Percentiles rank a stretch among this genome's conserved stretches.
Evolutionary conservation across 2,797 vertebrate genomes (phyloP).

Genomic region (Smutsia gigantea): DNA sequence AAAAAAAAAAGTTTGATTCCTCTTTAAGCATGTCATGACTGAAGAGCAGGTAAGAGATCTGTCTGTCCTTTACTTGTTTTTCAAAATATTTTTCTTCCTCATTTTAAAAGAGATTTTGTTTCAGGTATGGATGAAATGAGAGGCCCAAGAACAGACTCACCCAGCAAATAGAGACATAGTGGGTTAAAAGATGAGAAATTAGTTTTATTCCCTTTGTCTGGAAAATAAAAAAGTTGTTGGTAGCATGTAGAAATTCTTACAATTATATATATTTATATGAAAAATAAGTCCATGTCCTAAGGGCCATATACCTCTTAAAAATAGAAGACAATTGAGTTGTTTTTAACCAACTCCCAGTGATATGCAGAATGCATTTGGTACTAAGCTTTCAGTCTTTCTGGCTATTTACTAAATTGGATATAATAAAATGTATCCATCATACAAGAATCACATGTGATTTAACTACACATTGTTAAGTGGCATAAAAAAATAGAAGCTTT

Average conservation of each 20-base stretch:
- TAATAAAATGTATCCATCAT: constrained; percentile 64
- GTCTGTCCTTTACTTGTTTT: not conserved
- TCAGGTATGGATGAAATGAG: constrained; percentile 16
- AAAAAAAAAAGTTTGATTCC: not conserved
- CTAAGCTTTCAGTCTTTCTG: constrained; percentile 38
- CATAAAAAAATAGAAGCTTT: constrained; percentile 65
- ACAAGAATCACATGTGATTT: constrained; percentile 52
- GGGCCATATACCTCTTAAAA: not conserved
- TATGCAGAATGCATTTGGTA: not conserved
- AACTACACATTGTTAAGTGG: constrained; percentile 54
- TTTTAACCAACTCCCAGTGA: not conserved
- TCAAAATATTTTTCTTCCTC: not conserved
- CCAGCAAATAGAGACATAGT: not conserved
- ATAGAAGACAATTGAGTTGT: not conserved
- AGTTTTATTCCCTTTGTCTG: not conserved
- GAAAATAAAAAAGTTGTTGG: not conserved
- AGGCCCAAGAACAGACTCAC: not conserved
- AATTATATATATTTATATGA: not conserved
- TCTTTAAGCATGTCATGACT: not conserved
- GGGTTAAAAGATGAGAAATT: constrained; percentile 36
- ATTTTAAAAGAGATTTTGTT: constrained; percentile 15
- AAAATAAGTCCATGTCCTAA: not conserved
- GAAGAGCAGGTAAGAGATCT: not conserved
- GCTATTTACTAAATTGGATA: constrained; percentile 27
- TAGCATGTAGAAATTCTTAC: not conserved